Percentiles rank a stretch among this genome's conserved stretches.
Evolutionary conservation across 1,140 invertebrate species (phyloP).

Genomic region (Pararge aegeria): DNA sequence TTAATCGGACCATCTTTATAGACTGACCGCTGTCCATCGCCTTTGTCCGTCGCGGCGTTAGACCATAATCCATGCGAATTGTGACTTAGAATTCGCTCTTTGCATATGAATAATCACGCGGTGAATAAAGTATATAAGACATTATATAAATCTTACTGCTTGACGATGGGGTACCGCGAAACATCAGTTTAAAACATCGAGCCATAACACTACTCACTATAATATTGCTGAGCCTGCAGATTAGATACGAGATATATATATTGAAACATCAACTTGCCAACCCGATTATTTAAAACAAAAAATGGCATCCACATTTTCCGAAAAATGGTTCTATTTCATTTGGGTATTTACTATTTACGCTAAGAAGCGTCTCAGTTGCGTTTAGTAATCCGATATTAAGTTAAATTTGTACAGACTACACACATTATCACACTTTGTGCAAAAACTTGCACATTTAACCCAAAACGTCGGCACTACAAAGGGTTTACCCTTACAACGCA

Average conservation of each 20-base stretch:
- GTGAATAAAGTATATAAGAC: slow-evolving; percentile 37
- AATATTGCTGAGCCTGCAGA: too few species aligned
- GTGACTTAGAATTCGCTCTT: slow-evolving; percentile 54
- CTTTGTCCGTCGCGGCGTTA: slow-evolving; percentile 62
- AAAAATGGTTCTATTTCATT: too few species aligned
- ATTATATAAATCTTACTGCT: slow-evolving; percentile 32
- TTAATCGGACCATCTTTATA: slow-evolving; percentile 74
- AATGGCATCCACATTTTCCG: too few species aligned
- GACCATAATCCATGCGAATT: slow-evolving; percentile 70
- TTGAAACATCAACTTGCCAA: too few species aligned
- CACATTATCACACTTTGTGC: slow-evolving; percentile 30
- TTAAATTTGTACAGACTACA: slow-evolving; percentile 23
- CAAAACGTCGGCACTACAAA: slow-evolving; percentile 49
- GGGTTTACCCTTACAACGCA: slow-evolving; percentile 51
- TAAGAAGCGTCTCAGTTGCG: neutral
- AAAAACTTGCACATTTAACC: slow-evolving; percentile 29
- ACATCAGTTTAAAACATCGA: too few species aligned
- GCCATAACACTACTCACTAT: too few species aligned
- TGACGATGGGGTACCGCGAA: neutral
- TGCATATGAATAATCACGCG: slow-evolving; percentile 62
- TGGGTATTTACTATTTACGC: too few species aligned
- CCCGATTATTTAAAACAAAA: too few species aligned
- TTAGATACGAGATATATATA: too few species aligned
- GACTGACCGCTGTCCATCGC: slow-evolving; percentile 65
- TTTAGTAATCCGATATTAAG: slow-evolving; percentile 9